Conservation (phyloP, 2,113 vertebrate genomes). For the Clinocottus analis region DNA sequence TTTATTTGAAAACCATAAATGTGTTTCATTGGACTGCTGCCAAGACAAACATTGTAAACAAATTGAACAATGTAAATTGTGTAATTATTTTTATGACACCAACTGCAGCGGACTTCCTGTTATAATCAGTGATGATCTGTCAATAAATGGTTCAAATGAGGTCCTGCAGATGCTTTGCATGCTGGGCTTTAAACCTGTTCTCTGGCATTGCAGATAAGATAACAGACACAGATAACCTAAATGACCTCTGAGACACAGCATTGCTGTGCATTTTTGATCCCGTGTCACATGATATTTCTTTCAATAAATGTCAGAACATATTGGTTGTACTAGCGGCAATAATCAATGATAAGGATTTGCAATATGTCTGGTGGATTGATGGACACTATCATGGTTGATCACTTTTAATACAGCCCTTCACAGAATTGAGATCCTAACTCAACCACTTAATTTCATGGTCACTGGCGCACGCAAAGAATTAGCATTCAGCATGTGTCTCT, state of each 20-base stretch:
- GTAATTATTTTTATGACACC: background rate
- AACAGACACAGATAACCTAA: background rate
- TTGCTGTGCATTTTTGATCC: background rate
- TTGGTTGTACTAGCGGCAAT: background rate
- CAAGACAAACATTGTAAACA: background rate
- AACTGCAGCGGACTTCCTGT: background rate
- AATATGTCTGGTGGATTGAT: background rate
- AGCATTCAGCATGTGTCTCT: constrained; percentile 52
- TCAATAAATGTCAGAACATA: constrained; percentile 4
- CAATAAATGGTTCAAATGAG: background rate
- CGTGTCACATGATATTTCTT: background rate
- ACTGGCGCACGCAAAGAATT: constrained; percentile 48
- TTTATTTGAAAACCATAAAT: background rate
- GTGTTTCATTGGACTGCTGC: background rate
- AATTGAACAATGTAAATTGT: constrained; percentile 6
- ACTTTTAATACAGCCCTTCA: constrained; percentile 16
- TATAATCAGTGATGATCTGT: constrained; percentile 7
- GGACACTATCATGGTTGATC: background rate
- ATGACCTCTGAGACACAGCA: background rate
- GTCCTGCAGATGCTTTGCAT: background rate
- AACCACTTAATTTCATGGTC: constrained; percentile 52
- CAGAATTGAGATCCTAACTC: background rate
- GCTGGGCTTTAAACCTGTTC: background rate
- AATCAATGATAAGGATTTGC: background rate
- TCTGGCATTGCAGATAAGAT: background rate